Conservation (phyloP, 2,797 vertebrate genomes). For the Notolepis coatsorum region DNA sequence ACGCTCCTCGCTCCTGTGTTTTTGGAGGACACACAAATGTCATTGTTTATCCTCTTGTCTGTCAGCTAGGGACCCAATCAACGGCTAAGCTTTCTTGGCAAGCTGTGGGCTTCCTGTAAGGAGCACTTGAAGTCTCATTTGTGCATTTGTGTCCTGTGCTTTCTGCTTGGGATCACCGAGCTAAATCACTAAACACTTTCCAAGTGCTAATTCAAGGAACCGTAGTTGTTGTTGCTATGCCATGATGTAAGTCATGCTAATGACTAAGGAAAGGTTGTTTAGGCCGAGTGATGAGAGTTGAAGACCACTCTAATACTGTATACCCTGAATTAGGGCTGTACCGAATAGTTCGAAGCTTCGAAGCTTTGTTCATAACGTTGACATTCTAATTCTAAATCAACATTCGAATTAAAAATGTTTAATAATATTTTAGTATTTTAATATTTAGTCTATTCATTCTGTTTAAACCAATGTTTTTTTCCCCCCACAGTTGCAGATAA, state of each 20-base stretch:
- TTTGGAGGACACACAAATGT: constrained; percentile 80
- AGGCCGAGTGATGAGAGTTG: constrained; percentile 1
- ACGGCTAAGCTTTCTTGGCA: constrained; percentile 70
- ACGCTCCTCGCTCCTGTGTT: constrained; percentile 51
- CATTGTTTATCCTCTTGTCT: constrained; percentile 71
- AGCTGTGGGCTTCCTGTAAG: constrained; percentile 66
- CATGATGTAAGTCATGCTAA: constrained; percentile 66
- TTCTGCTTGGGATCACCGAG: constrained; percentile 70
- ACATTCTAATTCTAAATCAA: no score
- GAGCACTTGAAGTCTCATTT: constrained; percentile 47
- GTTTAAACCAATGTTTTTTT: no score
- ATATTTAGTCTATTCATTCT: no score
- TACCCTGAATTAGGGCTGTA: no score
- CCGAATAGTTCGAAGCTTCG: no score
- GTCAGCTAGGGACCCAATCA: constrained; percentile 67
- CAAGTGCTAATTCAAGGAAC: constrained; percentile 70
- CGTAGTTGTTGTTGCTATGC: constrained; percentile 57
- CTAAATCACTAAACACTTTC: constrained; percentile 65
- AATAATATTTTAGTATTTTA: no score
- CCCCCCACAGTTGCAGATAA: no score
- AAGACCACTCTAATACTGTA: constrained; percentile 10
- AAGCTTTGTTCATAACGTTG: no score
- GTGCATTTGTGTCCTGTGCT: constrained; percentile 63
- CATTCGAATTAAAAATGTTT: no score
- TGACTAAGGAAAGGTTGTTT: constrained; percentile 63